These are phyloP conservation scores for Lordiphosa andalusiaca DNA, from an alignment of 2,888 invertebrate genomes.

Conservation along the genomic window DNA sequence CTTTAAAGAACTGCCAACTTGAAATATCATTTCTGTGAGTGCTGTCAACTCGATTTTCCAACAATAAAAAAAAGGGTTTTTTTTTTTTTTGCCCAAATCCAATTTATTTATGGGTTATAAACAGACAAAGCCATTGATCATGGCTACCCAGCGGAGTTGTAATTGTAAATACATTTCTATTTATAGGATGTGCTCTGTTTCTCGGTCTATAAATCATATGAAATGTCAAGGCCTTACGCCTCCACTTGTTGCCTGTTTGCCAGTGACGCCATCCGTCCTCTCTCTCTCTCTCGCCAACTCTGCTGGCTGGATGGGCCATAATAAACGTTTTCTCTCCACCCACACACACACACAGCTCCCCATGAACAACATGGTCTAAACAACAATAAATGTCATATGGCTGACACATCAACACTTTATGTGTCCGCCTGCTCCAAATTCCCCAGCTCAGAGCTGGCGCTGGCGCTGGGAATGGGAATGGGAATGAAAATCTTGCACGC, in stretches of 20 bases:
- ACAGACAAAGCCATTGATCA: slow-evolving; percentile 35
- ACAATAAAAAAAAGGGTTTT: too few relatives aligned
- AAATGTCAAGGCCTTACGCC: slow-evolving; percentile 4
- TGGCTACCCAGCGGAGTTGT: slow-evolving; percentile 23
- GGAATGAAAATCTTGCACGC: slow-evolving; percentile 68
- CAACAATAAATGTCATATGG: slow-evolving; percentile 74
- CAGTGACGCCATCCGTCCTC: slow-evolving; percentile 2
- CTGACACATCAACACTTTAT: slow-evolving; percentile 74
- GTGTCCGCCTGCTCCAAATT: slow-evolving; percentile 35
- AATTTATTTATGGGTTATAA: neutral
- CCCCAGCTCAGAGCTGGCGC: neutral
- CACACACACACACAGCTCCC: slow-evolving; percentile 11
- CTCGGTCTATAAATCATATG: slow-evolving; percentile 29
- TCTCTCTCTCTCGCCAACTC: neutral
- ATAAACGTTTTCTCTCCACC: slow-evolving; percentile 36
- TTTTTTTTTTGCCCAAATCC: too few relatives aligned
- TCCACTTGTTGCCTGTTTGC: slow-evolving; percentile 43
- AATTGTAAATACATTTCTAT: slow-evolving; percentile 39
- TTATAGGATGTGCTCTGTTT: slow-evolving; percentile 15
- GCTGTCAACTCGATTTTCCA: too few relatives aligned
- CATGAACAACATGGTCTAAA: slow-evolving; percentile 35
- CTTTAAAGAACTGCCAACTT: too few relatives aligned
- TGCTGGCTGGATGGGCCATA: slow-evolving; percentile 32
- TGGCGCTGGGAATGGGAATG: slow-evolving; percentile 31
- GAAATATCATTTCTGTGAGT: too few relatives aligned